Base-by-base conservation (phyloP, 2,113 vertebrate genomes). In the Mirounga angustirostris region DNA sequence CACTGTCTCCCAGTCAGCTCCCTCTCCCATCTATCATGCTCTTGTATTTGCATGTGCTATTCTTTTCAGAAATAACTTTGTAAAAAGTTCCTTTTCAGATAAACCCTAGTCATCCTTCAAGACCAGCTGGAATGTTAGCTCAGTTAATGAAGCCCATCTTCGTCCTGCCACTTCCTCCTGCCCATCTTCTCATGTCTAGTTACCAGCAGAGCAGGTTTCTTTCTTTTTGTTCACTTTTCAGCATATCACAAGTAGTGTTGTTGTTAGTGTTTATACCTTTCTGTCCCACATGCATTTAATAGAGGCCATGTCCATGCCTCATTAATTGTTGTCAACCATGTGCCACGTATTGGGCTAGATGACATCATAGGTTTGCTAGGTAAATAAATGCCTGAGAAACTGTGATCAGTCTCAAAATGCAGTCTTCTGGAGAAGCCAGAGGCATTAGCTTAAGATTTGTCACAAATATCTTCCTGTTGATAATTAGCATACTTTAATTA, bases 11-110 rank as follows among this genome's bases (percentile, higher is more conserved):
- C 40, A 74, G 78, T 61, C n/a, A 76, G 79, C 87, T 40, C n/a
- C 28, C 18, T 46, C 46, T 84, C 76, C 50, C 87, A 90, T 94
- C 61, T 96, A 11, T 97, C 90, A 61, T 43, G 82, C 58, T 73
- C 16, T 95, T 56, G 13, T 89, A 84, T 96, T 96, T 96, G 69
- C 92, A 85, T 79, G 56, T 71, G 40, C 43, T 95, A 2, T 92
- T 95, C 92, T 94, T 92, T 76, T 65, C 50, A 50, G 74, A 97
- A 80, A 80, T 56, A 78, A 7, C 4, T 59, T 93, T 91, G 88
- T 43, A 71, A 91, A 61, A 52, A 73, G 12, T 59, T 93, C 22
- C 40, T 93, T n/a, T 88, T 78, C 30, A 71, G 61, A 84, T 74
- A 73, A 69, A 89, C n/a, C 11, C 30, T 73, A 46, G 40, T 80